These are phyloP conservation scores for Trichechus manatus DNA, from an alignment of 2,113 vertebrate genomes.

Conservation along the genomic window DNA sequence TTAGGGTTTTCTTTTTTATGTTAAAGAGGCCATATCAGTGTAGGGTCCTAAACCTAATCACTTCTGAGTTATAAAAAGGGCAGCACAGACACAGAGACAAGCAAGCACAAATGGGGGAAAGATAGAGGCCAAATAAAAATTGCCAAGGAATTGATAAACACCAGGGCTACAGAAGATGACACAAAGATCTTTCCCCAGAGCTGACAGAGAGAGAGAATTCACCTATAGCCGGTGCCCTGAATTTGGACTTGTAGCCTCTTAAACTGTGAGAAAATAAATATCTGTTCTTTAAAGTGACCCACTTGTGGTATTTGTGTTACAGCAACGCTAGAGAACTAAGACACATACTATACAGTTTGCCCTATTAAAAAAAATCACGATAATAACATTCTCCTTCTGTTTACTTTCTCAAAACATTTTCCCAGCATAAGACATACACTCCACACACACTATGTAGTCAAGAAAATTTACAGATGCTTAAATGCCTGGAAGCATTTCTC, in stretches of 20 bases:
- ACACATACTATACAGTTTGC: neutral
- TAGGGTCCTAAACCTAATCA: neutral
- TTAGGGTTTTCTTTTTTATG: neutral
- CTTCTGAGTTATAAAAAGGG: neutral
- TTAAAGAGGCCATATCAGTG: neutral
- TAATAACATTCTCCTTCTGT: neutral
- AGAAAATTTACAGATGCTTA: conserved; percentile 42
- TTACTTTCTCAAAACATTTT: neutral
- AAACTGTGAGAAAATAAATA: neutral
- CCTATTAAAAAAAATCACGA: neutral
- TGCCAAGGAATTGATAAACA: neutral
- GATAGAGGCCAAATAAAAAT: neutral
- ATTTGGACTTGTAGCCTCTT: neutral
- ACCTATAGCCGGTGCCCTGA: neutral
- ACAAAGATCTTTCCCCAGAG: neutral
- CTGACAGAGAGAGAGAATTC: neutral
- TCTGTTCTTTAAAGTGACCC: neutral
- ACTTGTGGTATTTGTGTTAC: neutral
- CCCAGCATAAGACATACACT: neutral
- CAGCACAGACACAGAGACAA: neutral
- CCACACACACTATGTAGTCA: neutral
- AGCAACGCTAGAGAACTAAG: neutral
- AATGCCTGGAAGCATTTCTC: neutral
- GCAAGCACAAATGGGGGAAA: neutral
- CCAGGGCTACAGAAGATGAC: neutral